A percentile compares a stretch with the other conserved stretches of the same genome.
phyloP scores from a whole-genome alignment of 2,888 invertebrate species.

The Watsonalla cultraria region DNA sequence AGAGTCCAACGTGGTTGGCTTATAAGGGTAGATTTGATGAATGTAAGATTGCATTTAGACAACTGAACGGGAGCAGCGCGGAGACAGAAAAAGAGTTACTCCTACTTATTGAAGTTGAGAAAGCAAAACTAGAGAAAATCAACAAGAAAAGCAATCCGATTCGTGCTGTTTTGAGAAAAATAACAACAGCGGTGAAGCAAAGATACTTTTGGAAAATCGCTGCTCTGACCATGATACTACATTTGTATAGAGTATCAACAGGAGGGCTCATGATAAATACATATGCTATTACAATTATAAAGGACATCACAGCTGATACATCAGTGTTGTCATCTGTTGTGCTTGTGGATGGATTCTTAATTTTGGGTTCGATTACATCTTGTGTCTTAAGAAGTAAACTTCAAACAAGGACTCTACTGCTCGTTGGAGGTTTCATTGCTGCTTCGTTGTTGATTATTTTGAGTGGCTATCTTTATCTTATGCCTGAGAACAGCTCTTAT shows the following conservation, averaged over 20 bases:
- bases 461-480: constrained; percentile 14
- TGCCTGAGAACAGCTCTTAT: background rate
- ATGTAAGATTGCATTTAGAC: constrained; percentile 16
- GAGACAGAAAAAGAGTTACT: constrained; percentile 17
- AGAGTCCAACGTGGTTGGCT: constrained; percentile 29
- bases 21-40: constrained; percentile 25
- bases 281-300: background rate
- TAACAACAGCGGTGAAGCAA: constrained; percentile 8
- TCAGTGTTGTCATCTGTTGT: background rate
- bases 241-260: constrained; percentile 15
- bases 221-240: constrained; percentile 9
- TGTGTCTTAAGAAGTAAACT: background rate
- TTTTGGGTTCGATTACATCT: background rate
- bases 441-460: constrained; percentile 13
- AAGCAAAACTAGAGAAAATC: background rate
- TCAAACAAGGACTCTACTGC: constrained; percentile 16
- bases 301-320: background rate
- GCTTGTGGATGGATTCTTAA: background rate
- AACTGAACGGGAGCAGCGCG: constrained; percentile 11
- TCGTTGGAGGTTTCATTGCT: constrained; percentile 16
- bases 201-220: constrained; percentile 19
- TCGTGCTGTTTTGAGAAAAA: constrained; percentile 3
- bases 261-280: background rate
- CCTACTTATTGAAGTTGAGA: constrained; percentile 9
- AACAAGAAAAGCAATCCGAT: background rate